Evolutionary conservation across 2,113 vertebrate species (phyloP).

Genomic region (Bolborhynchus lineola): DNA sequence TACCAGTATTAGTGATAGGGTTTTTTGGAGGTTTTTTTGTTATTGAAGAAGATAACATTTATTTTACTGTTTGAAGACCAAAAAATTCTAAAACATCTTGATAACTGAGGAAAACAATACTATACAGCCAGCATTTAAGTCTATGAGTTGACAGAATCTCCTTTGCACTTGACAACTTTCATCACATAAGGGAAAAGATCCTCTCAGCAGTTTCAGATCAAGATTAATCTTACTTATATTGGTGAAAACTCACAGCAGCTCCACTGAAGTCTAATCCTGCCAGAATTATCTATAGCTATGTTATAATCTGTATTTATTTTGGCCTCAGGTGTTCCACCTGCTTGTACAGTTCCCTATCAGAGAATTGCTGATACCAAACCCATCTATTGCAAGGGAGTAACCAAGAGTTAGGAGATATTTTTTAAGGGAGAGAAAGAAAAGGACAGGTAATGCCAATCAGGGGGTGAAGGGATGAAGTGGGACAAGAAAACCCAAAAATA

Average conservation of each 20-base stretch:
- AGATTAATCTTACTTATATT: slow-evolving; percentile 2
- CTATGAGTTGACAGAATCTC: neutral
- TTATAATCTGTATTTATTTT: neutral
- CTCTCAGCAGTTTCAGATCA: neutral
- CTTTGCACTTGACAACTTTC: slow-evolving; percentile 37
- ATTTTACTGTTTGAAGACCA: slow-evolving; percentile 38
- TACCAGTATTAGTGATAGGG: neutral
- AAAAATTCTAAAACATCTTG: slow-evolving; percentile 33
- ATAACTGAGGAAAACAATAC: slow-evolving; percentile 33
- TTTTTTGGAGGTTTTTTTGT: neutral
- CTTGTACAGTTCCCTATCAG: neutral
- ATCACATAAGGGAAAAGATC: slow-evolving; percentile 8
- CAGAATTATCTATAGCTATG: neutral
- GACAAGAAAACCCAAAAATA: neutral
- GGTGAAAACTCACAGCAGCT: neutral
- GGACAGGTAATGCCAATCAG: fast-evolving
- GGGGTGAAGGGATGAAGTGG: fast-evolving
- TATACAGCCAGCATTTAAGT: neutral
- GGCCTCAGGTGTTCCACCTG: neutral
- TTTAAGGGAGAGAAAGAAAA: neutral
- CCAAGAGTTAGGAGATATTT: neutral
- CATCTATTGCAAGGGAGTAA: neutral
- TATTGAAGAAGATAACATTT: slow-evolving; percentile 1
- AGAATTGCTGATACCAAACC: neutral
- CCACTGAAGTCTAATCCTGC: neutral